Conservation (phyloP, 2,888 invertebrate genomes). For the Ormyrus thymus region DNA sequence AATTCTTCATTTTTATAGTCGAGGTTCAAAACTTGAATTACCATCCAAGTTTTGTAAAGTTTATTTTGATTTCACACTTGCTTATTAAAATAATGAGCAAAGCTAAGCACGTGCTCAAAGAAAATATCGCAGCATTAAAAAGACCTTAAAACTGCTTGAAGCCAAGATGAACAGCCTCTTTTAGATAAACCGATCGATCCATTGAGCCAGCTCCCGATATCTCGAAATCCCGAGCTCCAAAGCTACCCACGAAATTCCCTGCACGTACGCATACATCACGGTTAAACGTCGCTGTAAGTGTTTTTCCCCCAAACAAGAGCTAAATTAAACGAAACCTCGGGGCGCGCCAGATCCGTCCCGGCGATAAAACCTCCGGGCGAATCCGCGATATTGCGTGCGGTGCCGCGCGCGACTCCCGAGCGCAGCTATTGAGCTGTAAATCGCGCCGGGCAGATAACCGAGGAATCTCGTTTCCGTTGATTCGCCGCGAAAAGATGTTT, state of each 20-base stretch:
- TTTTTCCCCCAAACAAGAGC: slow-evolving; percentile 35
- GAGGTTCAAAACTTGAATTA: no score
- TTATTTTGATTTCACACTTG: no score
- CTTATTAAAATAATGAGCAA: no score
- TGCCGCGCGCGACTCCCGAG: no score
- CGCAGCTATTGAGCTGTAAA: slow-evolving; percentile 48
- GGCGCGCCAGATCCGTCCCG: neutral
- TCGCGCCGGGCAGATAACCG: slow-evolving; percentile 26
- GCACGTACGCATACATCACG: slow-evolving; percentile 35
- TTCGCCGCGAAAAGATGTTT: slow-evolving; percentile 14
- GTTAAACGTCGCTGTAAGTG: slow-evolving; percentile 38
- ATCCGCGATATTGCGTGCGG: slow-evolving; percentile 49
- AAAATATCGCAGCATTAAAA: no score
- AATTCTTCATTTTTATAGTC: no score
- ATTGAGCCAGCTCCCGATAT: neutral
- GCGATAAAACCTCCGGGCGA: slow-evolving; percentile 25
- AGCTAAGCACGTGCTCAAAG: no score
- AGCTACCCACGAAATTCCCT: neutral
- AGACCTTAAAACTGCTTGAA: no score
- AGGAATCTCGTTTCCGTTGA: slow-evolving; percentile 39
- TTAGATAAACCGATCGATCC: no score
- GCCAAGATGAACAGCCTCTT: no score
- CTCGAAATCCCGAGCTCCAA: neutral
- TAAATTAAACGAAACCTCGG: slow-evolving; percentile 44
- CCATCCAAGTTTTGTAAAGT: no score